Evolutionary conservation across 1,140 invertebrate genomes (phyloP), one percentile per base, ranked within the genome.

Genomic region (Formica exsecta): DNA sequence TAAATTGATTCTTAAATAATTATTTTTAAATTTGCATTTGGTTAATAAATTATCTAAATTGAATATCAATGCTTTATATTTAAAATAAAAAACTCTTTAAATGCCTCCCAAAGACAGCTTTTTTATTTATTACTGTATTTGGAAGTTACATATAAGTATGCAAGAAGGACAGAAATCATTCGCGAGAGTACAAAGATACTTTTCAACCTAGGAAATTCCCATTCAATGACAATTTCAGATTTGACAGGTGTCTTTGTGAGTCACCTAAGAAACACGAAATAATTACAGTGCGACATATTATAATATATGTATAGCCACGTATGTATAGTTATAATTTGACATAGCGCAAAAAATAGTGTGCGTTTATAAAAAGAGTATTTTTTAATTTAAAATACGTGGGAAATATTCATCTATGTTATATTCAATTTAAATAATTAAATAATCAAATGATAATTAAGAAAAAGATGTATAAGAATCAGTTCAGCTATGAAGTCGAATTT

Each of bases 161-260:
- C 9, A 51, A 0, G 29, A 25, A 25, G 16, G 3, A 71, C 2
- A 5, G 1, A 36, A 73, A n/a, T 59, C 11, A 59, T 59, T 74
- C 13, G 3, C 8, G 11, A 76, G 8, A 38, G 2, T 38, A 5
- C 6, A 66, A 66, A 64, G 11, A 32, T 36, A 48, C 11, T 38
- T 79, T 79, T 25, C 29, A 36, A 80, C n/a, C 8, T 25, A 41
- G n/a, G 1, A 80, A 71, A 71, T 80, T 57, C 32, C n/a, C 5
- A 44, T 54, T 54, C 25, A 36, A 59, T 29, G 13, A 54, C 22
- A 70, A 41, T n/a, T 71, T 9, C 36, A 71, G 7, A 6, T 71
- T 9, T 32, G 44, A 79, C 36, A 79, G 51, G n/a, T 79, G 29
- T 38, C 13, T 51, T 51, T 66, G n/a, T 77, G n/a, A 79, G 29